These are phyloP conservation scores for Thymallus thymallus DNA, from an alignment of 2,113 vertebrate species.

Conservation along the genomic window DNA sequence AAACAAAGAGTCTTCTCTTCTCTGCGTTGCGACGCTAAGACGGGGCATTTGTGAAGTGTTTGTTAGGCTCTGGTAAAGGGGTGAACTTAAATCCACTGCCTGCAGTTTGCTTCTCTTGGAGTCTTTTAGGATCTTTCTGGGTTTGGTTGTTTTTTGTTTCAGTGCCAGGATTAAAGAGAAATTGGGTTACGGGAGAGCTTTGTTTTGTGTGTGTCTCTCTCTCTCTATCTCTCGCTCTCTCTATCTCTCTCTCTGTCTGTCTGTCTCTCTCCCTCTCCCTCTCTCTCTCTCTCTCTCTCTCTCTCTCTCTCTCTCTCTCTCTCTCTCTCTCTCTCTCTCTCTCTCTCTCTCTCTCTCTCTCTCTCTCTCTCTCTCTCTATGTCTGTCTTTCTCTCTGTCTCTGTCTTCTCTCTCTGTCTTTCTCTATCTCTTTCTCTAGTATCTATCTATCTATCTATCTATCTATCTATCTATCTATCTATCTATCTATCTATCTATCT, in stretches of 20 bases:
- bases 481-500: too few relatives aligned
- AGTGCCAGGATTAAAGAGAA: slow-evolving; percentile 56
- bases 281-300: too few relatives aligned
- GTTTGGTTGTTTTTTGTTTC: slow-evolving; percentile 10
- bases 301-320: too few relatives aligned
- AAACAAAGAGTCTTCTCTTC: slow-evolving; percentile 28
- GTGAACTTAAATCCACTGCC: slow-evolving; percentile 47
- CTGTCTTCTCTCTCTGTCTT: too few relatives aligned
- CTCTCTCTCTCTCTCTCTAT: too few relatives aligned
- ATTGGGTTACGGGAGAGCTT: slow-evolving; percentile 61
- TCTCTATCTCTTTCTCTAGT: too few relatives aligned
- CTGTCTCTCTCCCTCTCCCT: slow-evolving; percentile 39
- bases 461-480: too few relatives aligned
- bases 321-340: too few relatives aligned
- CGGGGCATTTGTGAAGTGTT: slow-evolving; percentile 20
- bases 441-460: too few relatives aligned
- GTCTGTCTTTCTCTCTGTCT: slow-evolving; percentile 37
- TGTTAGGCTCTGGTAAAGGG: background rate
- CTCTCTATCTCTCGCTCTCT: too few relatives aligned
- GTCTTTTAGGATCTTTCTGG: slow-evolving; percentile 33
- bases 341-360: too few relatives aligned
- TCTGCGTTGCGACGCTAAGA: slow-evolving; percentile 6
- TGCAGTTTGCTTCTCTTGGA: slow-evolving; percentile 38
- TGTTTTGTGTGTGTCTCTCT: slow-evolving; percentile 51
- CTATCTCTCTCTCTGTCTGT: too few relatives aligned